These are phyloP conservation scores for Styela clava DNA, from an alignment of 23 tunicate species.

Conservation along the genomic window DNA sequence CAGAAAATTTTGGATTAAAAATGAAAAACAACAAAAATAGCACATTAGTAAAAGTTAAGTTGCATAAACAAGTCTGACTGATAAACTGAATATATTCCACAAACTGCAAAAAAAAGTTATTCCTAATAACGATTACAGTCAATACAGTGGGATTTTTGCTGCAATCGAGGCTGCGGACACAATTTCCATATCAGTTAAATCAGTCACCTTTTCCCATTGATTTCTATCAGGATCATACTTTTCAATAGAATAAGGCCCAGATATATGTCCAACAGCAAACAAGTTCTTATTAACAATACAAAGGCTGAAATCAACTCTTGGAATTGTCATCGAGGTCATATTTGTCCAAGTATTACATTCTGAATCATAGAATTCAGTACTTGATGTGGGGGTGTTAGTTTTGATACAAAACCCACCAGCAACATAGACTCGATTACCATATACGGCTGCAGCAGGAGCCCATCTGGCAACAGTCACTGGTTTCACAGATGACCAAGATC, in stretches of 20 bases:
- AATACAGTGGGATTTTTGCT: background rate
- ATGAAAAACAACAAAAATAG: too few species aligned
- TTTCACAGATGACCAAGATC: background rate
- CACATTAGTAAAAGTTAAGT: too few species aligned
- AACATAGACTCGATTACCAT: background rate
- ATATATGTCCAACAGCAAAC: background rate
- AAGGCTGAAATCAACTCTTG: background rate
- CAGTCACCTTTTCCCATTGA: background rate
- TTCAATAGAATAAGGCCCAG: background rate
- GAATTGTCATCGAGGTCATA: background rate
- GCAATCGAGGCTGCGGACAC: background rate
- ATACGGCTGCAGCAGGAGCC: background rate
- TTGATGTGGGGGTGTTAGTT: background rate
- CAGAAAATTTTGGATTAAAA: too few species aligned
- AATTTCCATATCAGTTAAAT: background rate
- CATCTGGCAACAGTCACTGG: background rate
- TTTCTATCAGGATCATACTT: background rate
- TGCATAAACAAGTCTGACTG: too few species aligned
- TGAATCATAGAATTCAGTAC: background rate
- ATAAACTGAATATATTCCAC: too few species aligned
- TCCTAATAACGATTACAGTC: too few species aligned
- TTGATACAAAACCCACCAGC: background rate
- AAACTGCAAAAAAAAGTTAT: too few species aligned
- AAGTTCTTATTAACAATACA: background rate
- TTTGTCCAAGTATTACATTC: background rate